phyloP scores from a whole-genome alignment of 2,888 invertebrate species.

The Sinopyrophorus schimmeli region DNA sequence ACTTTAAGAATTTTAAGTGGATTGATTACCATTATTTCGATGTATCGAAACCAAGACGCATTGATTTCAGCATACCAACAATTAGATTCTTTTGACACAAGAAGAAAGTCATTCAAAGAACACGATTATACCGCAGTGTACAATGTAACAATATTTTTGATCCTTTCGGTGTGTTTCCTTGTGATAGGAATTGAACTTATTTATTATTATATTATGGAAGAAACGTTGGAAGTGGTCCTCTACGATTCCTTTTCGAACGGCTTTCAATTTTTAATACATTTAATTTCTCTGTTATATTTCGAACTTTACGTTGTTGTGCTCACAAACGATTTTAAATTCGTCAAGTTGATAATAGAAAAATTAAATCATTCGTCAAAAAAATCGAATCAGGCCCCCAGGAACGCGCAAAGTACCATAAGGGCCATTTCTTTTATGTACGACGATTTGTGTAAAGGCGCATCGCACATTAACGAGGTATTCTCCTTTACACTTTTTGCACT shows the following conservation, averaged over 20 bases:
- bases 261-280: conserved; percentile 21
- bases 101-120: conserved; percentile 15
- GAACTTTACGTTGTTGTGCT: conserved; percentile 15
- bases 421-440: conserved; percentile 25
- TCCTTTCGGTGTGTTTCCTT: conserved; percentile 1
- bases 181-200: conserved; percentile 14
- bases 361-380: conserved; percentile 5
- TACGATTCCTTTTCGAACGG: conserved; percentile 17
- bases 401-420: conserved; percentile 8
- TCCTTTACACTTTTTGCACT: conserved; percentile 24
- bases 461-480: conserved; percentile 19
- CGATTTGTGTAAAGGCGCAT: conserved; percentile 23
- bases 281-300: conserved; percentile 18
- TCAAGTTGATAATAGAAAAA: conserved; percentile 11
- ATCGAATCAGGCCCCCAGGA: neutral
- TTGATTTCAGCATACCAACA: conserved; percentile 14
- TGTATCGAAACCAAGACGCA: conserved; percentile 15
- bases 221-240: neutral
- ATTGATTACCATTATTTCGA: conserved; percentile 8
- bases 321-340: conserved; percentile 17
- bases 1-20: conserved; percentile 17
- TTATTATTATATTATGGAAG: conserved; percentile 10
- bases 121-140: conserved; percentile 8
- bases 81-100: conserved; percentile 12
- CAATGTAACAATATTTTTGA: neutral